Evolutionary conservation across 2,888 invertebrate genomes (phyloP).

Genomic region (Lepidocyrtinus sp.): DNA sequence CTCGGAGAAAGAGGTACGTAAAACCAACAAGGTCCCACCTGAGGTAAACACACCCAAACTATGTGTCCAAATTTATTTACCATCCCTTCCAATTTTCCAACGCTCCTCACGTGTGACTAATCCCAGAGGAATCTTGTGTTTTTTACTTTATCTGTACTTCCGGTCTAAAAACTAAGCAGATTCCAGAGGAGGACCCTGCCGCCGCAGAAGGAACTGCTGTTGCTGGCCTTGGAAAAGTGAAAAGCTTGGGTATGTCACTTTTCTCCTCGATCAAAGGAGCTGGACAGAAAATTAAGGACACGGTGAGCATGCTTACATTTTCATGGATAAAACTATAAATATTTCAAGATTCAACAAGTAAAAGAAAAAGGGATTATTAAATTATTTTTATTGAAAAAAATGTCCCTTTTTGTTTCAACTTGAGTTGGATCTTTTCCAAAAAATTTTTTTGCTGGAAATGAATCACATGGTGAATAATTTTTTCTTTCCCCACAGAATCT

Average conservation of each 20-base stretch:
- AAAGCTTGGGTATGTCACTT: constrained; percentile 92
- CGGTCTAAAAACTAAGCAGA: constrained; percentile 38
- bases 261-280: constrained; percentile 97
- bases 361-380: background rate
- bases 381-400: constrained; percentile 77
- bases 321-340: too few relatives aligned
- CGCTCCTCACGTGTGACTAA: constrained; percentile 24
- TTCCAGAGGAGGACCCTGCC: constrained; percentile 58
- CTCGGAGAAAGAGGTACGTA: constrained; percentile 79
- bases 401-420: background rate
- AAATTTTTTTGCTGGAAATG: constrained; percentile 14
- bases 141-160: background rate
- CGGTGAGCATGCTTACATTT: constrained; percentile 73
- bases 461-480: too few relatives aligned
- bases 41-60: constrained; percentile 62
- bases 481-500: too few relatives aligned
- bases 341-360: background rate
- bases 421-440: background rate
- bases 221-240: constrained; percentile 75
- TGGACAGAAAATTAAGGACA: constrained; percentile 91
- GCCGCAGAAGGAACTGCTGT: constrained; percentile 63
- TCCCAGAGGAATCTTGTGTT: constrained; percentile 23
- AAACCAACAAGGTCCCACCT: constrained; percentile 62
- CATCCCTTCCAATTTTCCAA: constrained; percentile 33
- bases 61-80: constrained; percentile 40